phyloP scores from a whole-genome alignment of 2,888 invertebrate genomes.

The Trachelus stipa region DNA sequence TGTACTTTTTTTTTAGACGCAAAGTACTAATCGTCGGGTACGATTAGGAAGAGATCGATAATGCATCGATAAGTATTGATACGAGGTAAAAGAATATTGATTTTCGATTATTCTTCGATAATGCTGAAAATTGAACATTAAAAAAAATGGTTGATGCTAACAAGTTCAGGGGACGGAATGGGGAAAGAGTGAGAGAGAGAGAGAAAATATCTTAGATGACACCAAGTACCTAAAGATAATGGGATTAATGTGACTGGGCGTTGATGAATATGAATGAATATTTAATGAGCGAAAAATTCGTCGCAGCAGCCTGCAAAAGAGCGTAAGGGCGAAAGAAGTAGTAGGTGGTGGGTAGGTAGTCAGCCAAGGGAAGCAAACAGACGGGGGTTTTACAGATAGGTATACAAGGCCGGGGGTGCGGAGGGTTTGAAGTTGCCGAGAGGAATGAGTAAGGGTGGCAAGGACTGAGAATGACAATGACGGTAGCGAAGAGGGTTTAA shows the following conservation, averaged over 20 bases:
- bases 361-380: conserved; percentile 5
- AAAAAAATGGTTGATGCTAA: background rate
- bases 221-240: conserved; percentile 32
- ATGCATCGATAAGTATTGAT: too few species aligned
- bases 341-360: background rate
- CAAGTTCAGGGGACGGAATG: background rate
- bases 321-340: background rate
- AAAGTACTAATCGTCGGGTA: background rate
- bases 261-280: conserved; percentile 50
- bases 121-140: background rate
- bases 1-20: background rate
- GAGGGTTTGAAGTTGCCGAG: conserved; percentile 8
- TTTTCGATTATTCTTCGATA: background rate
- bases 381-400: background rate
- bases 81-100: too few species aligned
- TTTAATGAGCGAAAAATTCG: conserved; percentile 54
- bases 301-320: conserved; percentile 34
- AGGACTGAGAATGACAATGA: conserved; percentile 50
- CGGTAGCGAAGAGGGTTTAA: conserved; percentile 48
- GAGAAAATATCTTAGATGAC: conserved; percentile 28
- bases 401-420: background rate
- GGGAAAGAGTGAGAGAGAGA: background rate
- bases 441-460: conserved; percentile 6
- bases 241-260: conserved; percentile 34
- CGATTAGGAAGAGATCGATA: background rate